Percentiles rank a stretch among this genome's conserved stretches.
phyloP scores from a whole-genome alignment of 2,888 invertebrate genomes.

The Eremobia ochroleuca region DNA sequence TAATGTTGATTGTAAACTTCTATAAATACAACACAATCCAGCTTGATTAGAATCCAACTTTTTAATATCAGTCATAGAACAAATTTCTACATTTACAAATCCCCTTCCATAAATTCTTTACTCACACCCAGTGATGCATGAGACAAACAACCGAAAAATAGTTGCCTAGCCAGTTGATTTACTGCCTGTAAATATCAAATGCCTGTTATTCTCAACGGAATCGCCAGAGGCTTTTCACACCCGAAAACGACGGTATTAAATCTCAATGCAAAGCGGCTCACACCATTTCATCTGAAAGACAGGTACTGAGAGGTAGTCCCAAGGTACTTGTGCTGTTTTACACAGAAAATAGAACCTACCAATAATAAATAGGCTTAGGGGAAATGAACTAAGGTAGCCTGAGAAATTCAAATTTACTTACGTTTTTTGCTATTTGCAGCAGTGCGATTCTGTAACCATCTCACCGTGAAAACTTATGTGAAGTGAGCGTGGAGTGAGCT shows the following conservation, averaged over 20 bases:
- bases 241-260: constrained; percentile 31
- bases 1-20: neutral
- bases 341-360: neutral
- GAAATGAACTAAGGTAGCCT: neutral
- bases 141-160: constrained; percentile 42
- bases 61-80: neutral
- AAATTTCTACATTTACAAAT: neutral
- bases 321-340: neutral
- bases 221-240: constrained; percentile 16
- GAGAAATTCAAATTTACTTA: no score
- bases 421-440: no score
- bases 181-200: constrained; percentile 45
- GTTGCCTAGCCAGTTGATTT: constrained; percentile 39
- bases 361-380: no score
- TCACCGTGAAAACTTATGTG: no score
- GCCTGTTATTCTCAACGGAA: constrained; percentile 27
- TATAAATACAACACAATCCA: neutral
- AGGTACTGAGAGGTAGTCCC: constrained; percentile 9
- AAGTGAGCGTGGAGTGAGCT: no score
- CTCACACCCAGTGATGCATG: constrained; percentile 14
- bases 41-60: neutral
- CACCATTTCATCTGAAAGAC: constrained; percentile 21
- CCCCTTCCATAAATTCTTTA: constrained; percentile 15
- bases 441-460: no score
- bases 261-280: constrained; percentile 20